A percentile compares a stretch with the other conserved stretches of the same genome.
phyloP scores from a whole-genome alignment of 2,113 vertebrate genomes.

The Pantherophis guttatus region DNA sequence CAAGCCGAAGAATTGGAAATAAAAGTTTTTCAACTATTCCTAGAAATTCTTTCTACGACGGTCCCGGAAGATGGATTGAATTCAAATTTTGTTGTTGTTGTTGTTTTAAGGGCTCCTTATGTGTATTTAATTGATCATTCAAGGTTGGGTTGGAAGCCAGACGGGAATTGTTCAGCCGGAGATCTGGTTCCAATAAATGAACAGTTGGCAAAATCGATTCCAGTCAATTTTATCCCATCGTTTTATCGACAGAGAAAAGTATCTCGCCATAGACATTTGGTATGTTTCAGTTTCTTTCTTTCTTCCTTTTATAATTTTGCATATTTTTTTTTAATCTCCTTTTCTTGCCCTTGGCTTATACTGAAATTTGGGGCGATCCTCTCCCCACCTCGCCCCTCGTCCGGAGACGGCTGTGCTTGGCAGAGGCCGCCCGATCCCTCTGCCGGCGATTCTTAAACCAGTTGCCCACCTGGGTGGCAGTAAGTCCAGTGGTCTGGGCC shows the following conservation, averaged over 20 bases:
- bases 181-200: not conserved
- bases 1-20: not conserved
- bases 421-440: constrained; percentile 82
- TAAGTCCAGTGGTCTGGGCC: constrained; percentile 83
- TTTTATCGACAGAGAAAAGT: not conserved
- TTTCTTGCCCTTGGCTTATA: not conserved
- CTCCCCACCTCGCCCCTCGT: not conserved
- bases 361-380: not conserved
- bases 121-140: not conserved
- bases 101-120: not conserved
- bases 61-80: not conserved
- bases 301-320: not conserved
- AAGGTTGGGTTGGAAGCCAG: not conserved
- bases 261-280: not conserved
- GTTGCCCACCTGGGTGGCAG: constrained; percentile 85
- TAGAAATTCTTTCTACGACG: not conserved
- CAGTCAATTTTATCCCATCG: not conserved
- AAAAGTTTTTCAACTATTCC: not conserved
- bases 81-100: not conserved
- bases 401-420: constrained; percentile 76
- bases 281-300: not conserved
- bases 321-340: not conserved
- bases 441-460: constrained; percentile 87
- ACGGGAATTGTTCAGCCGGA: not conserved
- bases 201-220: not conserved